Percentiles rank a stretch among this genome's conserved stretches.
Conservation (phyloP, 1,140 invertebrate genomes). For the Pygmarrhopalites habei region DNA sequence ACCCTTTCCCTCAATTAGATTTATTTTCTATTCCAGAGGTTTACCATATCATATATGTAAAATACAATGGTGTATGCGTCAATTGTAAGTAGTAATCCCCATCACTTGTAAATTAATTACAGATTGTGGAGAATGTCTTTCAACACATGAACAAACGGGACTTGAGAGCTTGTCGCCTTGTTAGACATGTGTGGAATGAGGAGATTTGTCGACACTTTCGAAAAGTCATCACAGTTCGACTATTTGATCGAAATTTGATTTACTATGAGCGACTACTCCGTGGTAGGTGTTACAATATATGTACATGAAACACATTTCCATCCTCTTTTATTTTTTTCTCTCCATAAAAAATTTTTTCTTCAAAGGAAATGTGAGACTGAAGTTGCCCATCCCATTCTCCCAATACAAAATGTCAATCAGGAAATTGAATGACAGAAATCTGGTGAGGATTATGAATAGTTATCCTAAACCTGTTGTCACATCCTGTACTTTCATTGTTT, state of each 20-base stretch:
- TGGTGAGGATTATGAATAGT: background rate
- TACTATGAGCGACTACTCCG: background rate
- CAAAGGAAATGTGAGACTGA: background rate
- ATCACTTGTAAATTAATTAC: background rate
- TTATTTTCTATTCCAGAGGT: too few species aligned
- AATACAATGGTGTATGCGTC: too few species aligned
- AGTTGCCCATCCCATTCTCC: background rate
- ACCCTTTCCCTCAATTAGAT: too few species aligned
- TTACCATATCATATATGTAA: too few species aligned
- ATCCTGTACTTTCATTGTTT: background rate
- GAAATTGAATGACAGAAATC: constrained; percentile 2
- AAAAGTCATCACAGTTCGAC: background rate
- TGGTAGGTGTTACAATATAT: too few species aligned
- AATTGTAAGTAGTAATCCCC: too few species aligned
- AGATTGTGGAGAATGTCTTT: constrained; percentile 1
- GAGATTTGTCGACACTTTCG: background rate
- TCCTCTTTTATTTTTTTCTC: too few species aligned
- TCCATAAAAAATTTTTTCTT: too few species aligned
- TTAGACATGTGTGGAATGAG: background rate
- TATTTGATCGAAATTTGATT: background rate
- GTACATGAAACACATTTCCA: too few species aligned
- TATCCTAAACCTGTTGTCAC: background rate
- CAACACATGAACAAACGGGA: background rate
- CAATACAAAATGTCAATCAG: background rate
- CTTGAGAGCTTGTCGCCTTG: background rate